phyloP scores from a whole-genome alignment of 2,113 vertebrate genomes.

The Serilophus lunatus region DNA sequence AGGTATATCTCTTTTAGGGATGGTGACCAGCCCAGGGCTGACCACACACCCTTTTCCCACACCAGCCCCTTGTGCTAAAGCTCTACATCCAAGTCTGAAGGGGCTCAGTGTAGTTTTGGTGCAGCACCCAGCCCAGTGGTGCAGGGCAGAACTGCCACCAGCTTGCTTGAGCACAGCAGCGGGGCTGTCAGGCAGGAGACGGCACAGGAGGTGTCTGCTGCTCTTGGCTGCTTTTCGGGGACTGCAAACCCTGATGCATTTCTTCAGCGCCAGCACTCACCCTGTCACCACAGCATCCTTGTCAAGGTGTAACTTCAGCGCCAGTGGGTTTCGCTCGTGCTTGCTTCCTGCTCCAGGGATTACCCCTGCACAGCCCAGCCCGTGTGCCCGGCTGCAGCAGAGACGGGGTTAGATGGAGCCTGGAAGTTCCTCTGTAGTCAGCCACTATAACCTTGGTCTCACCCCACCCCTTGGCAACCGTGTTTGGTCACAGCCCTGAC shows the following conservation, averaged over 20 bases:
- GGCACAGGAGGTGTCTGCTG: not conserved
- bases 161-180: rapidly evolving
- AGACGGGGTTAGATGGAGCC: not conserved
- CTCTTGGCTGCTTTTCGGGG: not conserved
- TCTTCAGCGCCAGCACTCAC: not conserved
- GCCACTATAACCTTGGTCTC: not conserved
- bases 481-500: not conserved
- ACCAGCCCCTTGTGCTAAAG: not conserved
- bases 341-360: not conserved
- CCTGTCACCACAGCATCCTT: not conserved
- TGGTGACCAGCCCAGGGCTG: not conserved
- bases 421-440: not conserved
- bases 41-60: not conserved
- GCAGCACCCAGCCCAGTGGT: not conserved
- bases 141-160: not conserved
- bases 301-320: rapidly evolving
- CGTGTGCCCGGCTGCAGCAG: rapidly evolving
- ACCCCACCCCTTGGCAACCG: rapidly evolving
- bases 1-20: not conserved
- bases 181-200: not conserved
- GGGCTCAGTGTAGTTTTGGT: not conserved
- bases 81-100: not conserved
- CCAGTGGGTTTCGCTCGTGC: not conserved
- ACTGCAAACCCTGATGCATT: not conserved
- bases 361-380: not conserved